Percentiles rank a stretch among this genome's conserved stretches.
These are phyloP conservation scores for Cyanoliseus patagonus DNA, from an alignment of 2,113 vertebrate genomes.

Conservation along the genomic window DNA sequence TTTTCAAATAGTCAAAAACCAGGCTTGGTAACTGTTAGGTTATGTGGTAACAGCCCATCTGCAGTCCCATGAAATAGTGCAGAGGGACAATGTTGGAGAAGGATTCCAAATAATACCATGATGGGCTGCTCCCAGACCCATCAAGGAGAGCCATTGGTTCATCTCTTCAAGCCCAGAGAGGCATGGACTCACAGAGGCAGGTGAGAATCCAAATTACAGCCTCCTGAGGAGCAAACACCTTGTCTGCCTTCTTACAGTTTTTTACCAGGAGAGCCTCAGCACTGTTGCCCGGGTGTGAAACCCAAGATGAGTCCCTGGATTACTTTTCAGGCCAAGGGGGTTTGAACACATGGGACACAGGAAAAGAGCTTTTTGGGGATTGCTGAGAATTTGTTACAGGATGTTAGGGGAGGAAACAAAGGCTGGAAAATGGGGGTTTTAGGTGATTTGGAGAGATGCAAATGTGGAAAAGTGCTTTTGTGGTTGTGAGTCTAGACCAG, in stretches of 20 bases:
- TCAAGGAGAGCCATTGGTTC: background rate
- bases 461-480: background rate
- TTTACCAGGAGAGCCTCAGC: background rate
- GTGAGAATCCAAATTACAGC: rapidly evolving
- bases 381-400: background rate
- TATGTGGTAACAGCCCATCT: background rate
- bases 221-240: background rate
- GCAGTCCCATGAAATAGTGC: rapidly evolving
- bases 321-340: background rate
- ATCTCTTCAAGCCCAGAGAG: background rate
- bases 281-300: background rate
- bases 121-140: background rate
- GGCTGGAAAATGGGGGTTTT: background rate
- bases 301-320: background rate
- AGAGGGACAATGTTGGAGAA: background rate
- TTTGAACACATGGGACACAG: background rate
- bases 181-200: background rate
- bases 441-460: background rate
- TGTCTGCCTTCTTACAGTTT: background rate
- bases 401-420: background rate
- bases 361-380: rapidly evolving
- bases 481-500: background rate
- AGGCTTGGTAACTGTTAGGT: background rate
- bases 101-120: background rate
- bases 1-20: background rate